phyloP scores from a whole-genome alignment of 2,888 invertebrate genomes.

The Branchellion lobata region DNA sequence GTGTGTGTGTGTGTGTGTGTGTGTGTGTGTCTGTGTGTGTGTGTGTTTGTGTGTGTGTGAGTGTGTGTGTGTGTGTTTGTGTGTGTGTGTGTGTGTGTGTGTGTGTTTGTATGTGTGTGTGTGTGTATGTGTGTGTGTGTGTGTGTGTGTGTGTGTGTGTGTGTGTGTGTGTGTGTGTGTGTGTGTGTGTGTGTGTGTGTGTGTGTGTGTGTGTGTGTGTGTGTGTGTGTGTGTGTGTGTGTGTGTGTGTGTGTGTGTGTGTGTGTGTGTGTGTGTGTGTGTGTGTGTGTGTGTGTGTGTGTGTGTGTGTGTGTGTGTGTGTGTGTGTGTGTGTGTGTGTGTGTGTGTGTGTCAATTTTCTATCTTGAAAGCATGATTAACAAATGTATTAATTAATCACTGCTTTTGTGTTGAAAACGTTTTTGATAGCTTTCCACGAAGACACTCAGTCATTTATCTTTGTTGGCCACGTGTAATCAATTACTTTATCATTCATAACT shows the following conservation, averaged over 20 bases:
- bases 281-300: slow-evolving; percentile 7
- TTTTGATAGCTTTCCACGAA: too few species aligned
- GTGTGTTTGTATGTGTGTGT: slow-evolving; percentile 28
- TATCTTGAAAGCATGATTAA: neutral
- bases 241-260: slow-evolving; percentile 31
- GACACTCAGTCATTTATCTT: too few species aligned
- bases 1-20: slow-evolving; percentile 38
- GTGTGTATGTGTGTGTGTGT: slow-evolving; percentile 35
- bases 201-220: slow-evolving; percentile 35
- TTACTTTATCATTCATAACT: too few species aligned
- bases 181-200: slow-evolving; percentile 34
- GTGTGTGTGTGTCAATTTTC: neutral
- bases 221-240: slow-evolving; percentile 37
- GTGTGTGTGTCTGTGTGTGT: slow-evolving; percentile 27
- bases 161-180: slow-evolving; percentile 17
- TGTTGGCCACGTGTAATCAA: too few species aligned
- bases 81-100: slow-evolving; percentile 10
- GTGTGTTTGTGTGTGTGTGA: neutral
- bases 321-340: neutral
- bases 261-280: slow-evolving; percentile 16
- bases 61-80: slow-evolving; percentile 10
- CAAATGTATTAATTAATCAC: too few species aligned
- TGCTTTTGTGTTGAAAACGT: too few species aligned
- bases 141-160: slow-evolving; percentile 23
- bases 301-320: slow-evolving; percentile 6